These are phyloP conservation scores for Hylaeus volcanicus DNA, from an alignment of 1,140 invertebrate species.

Conservation along the genomic window DNA sequence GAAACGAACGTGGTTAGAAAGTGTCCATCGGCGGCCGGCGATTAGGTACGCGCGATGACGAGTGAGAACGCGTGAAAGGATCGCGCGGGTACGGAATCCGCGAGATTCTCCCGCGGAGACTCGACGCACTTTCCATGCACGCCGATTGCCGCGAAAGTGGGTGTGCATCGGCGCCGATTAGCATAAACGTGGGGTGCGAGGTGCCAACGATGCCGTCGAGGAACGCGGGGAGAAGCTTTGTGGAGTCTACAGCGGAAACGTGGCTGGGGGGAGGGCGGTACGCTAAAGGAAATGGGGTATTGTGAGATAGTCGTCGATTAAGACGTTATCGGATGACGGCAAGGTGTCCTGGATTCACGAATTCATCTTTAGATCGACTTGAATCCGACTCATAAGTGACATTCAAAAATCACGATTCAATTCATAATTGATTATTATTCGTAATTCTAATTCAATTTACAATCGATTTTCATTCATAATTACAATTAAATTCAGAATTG, in stretches of 20 bases:
- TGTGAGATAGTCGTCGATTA: not conserved
- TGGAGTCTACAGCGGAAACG: not conserved
- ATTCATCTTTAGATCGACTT: too few relatives aligned
- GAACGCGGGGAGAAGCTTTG: not conserved
- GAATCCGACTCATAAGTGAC: too few relatives aligned
- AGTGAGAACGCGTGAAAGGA: conserved; percentile 27
- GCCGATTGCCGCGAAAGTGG: conserved; percentile 6
- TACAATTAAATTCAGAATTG: too few relatives aligned
- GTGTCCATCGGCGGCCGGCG: not conserved
- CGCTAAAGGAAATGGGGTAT: not conserved
- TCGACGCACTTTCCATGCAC: conserved; percentile 23
- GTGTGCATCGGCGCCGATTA: conserved; percentile 8
- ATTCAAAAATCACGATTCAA: too few relatives aligned
- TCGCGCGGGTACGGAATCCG: conserved; percentile 16
- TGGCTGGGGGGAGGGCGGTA: not conserved
- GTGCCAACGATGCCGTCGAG: not conserved
- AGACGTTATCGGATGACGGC: not conserved
- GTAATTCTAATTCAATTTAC: too few relatives aligned
- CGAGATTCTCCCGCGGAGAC: not conserved
- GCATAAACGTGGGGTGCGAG: not conserved
- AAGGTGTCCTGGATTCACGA: not conserved
- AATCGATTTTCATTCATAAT: too few relatives aligned
- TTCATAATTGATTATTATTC: too few relatives aligned
- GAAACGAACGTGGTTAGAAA: conserved; percentile 21
- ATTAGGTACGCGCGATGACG: not conserved